phyloP scores from a whole-genome alignment of 2,797 vertebrate genomes.

The Cottoperca gobio region DNA sequence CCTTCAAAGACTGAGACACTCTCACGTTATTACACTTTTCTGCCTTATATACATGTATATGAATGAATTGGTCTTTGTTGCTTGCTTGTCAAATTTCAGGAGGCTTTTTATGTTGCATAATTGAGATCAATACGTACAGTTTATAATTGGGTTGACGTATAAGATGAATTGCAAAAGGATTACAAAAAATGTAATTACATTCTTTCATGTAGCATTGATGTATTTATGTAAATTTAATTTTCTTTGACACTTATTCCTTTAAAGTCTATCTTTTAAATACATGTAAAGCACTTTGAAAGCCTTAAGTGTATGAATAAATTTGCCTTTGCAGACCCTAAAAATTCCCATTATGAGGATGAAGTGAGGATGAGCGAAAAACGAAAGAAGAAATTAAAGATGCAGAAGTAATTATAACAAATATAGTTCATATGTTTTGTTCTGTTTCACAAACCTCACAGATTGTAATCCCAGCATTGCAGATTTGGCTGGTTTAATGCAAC shows the following conservation, averaged over 20 bases:
- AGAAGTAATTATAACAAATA: background rate
- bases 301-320: background rate
- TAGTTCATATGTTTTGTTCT: conserved; percentile 13
- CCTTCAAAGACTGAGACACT: background rate
- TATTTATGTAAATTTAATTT: background rate
- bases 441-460: background rate
- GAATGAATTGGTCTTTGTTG: background rate
- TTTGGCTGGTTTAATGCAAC: conserved; percentile 21
- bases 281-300: background rate
- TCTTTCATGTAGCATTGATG: background rate
- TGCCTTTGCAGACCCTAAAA: background rate
- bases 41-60: background rate
- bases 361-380: conserved; percentile 9
- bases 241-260: background rate
- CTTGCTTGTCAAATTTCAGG: background rate
- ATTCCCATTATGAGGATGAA: background rate
- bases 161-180: background rate
- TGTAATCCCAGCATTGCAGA: background rate
- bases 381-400: background rate
- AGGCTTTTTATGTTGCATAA: background rate
- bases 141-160: background rate
- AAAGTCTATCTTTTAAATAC: background rate
- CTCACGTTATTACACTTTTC: background rate
- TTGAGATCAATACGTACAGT: background rate
- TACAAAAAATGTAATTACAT: background rate